These are phyloP conservation scores for Atrichornis clamosus DNA, from an alignment of 2,113 vertebrate genomes.

Conservation along the genomic window DNA sequence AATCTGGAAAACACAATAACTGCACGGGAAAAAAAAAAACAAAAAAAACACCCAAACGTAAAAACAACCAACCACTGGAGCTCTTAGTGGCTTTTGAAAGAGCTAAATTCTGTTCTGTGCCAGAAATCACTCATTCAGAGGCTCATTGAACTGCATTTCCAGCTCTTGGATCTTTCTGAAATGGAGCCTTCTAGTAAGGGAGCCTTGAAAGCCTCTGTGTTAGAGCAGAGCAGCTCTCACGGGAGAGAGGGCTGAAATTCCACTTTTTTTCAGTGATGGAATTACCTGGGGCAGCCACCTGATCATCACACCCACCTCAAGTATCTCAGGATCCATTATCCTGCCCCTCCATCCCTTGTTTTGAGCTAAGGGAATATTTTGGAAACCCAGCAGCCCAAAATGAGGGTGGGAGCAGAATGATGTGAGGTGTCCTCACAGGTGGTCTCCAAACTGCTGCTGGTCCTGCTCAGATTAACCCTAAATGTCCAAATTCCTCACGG, in stretches of 20 bases:
- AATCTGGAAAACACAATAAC: conserved; percentile 34
- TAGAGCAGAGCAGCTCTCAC: neutral
- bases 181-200: neutral
- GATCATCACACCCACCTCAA: neutral
- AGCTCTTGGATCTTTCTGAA: neutral
- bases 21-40: neutral
- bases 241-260: neutral
- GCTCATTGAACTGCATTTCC: neutral
- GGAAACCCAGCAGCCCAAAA: neutral
- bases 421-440: neutral
- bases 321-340: neutral
- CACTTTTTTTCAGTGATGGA: neutral
- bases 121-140: conserved; percentile 41
- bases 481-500: neutral
- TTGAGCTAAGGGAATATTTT: neutral
- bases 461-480: neutral
- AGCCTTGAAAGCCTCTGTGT: neutral
- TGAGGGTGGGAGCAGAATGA: neutral
- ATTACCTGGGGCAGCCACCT: neutral
- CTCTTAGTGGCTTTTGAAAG: conserved; percentile 48
- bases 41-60: no score
- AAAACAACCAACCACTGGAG: neutral
- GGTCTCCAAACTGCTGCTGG: neutral
- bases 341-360: neutral
- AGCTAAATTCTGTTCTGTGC: neutral